These are phyloP conservation scores for Phallusia fumigata DNA, from an alignment of 23 tunicate genomes.

Conservation along the genomic window DNA sequence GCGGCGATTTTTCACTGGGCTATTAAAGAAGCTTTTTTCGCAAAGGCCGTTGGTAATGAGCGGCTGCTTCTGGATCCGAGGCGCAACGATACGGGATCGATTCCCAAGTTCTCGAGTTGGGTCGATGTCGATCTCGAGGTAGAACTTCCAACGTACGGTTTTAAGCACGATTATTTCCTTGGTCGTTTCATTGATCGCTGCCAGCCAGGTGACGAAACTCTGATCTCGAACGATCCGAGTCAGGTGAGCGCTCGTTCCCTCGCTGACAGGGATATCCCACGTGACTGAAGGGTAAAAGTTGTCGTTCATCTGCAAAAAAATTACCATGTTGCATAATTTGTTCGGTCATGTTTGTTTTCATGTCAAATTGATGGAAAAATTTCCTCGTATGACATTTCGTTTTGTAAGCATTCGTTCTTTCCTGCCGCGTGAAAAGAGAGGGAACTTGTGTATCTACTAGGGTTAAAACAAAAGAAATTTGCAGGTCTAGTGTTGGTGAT, in stretches of 20 bases:
- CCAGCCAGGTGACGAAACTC: constrained; percentile 98
- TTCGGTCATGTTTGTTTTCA: no score
- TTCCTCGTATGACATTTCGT: no score
- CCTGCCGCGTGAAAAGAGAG: no score
- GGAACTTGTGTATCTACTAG: no score
- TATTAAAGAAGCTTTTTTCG: constrained; percentile 30
- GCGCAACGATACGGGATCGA: constrained; percentile 77
- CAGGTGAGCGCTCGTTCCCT: constrained; percentile 94
- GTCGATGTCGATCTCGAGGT: constrained; percentile 93
- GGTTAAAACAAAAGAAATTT: no score
- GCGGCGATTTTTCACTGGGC: constrained; percentile 30
- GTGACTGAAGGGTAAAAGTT: constrained; percentile 99
- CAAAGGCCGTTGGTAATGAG: constrained; percentile 50
- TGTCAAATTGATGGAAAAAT: no score
- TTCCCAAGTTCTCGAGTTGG: constrained; percentile 83
- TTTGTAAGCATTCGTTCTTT: no score
- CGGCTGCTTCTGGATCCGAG: constrained; percentile 80
- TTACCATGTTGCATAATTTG: no score
- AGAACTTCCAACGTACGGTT: constrained; percentile 96
- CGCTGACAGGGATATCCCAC: constrained; percentile 99
- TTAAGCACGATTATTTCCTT: constrained; percentile 88
- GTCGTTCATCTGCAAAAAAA: constrained; percentile 98
- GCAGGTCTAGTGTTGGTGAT: no score
- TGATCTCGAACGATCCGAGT: constrained; percentile 93
- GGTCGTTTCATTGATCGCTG: constrained; percentile 98